phyloP scores from a whole-genome alignment of 2,113 vertebrate genomes.

The Taxidea taxus region DNA sequence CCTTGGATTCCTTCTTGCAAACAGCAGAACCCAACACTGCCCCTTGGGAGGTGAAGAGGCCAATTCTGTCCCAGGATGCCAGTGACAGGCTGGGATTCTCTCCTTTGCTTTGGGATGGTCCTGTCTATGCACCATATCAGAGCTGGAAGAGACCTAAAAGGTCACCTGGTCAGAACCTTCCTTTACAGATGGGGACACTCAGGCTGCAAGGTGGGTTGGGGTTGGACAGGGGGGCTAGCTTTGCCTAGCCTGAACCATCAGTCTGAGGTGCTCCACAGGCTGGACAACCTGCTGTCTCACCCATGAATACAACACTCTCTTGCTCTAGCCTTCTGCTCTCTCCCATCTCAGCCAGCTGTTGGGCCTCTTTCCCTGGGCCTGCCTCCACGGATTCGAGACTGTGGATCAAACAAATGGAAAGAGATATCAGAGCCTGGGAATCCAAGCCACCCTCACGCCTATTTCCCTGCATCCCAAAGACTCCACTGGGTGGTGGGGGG shows the following conservation, averaged over 20 bases:
- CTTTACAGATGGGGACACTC: background rate
- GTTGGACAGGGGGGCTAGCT: background rate
- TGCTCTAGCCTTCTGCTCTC: background rate
- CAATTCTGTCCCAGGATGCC: background rate
- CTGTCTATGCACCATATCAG: background rate
- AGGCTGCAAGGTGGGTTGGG: background rate
- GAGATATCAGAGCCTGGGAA: background rate
- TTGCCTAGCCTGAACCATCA: background rate
- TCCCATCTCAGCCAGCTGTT: background rate
- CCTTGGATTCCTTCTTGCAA: background rate
- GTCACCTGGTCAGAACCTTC: background rate
- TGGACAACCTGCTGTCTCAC: fast-evolving
- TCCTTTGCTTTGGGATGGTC: background rate
- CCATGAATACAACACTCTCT: fast-evolving
- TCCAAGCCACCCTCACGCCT: background rate
- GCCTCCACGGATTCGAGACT: background rate
- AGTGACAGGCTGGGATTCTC: background rate
- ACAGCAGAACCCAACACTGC: background rate
- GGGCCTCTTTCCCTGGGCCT: background rate
- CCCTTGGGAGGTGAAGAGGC: background rate
- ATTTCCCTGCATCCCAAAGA: background rate
- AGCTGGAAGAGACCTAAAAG: background rate
- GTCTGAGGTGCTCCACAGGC: no score
- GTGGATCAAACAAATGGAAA: background rate
- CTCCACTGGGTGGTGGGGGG: fast-evolving